phyloP scores from a whole-genome alignment of 2,797 vertebrate species.

The Sebastolobus altivelis region DNA sequence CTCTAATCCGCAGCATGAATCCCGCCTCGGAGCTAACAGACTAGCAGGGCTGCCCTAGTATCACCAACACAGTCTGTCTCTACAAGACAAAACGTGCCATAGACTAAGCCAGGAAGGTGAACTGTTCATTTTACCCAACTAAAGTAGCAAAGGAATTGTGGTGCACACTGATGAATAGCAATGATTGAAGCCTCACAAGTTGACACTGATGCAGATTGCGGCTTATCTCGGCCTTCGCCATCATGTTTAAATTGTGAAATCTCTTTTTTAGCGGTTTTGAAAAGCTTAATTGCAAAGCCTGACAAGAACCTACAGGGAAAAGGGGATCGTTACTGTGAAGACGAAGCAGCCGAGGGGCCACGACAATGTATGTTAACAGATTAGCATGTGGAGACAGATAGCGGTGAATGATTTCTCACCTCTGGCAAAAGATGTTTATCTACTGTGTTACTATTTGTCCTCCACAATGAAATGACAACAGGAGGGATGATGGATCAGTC shows the following conservation, averaged over 20 bases:
- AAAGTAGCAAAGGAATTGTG: conserved; percentile 5
- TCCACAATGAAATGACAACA: conserved; percentile 49
- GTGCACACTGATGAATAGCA: conserved; percentile 1
- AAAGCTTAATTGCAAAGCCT: conserved; percentile 56
- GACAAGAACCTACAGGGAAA: conserved; percentile 28
- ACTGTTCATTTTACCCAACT: conserved; percentile 9
- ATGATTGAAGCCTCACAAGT: conserved; percentile 9
- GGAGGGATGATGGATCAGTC: conserved; percentile 43
- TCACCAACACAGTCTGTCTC: conserved; percentile 36
- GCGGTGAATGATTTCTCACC: conserved; percentile 49
- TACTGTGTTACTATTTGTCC: conserved; percentile 44
- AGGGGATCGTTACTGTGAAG: conserved; percentile 22
- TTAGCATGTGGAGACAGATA: conserved; percentile 43
- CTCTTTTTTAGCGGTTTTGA: conserved; percentile 24
- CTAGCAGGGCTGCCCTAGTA: conserved; percentile 40
- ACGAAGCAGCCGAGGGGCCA: conserved; percentile 33
- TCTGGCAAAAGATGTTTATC: conserved; percentile 54
- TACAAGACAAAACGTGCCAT: not conserved
- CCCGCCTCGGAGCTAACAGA: conserved; percentile 61
- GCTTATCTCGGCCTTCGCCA: conserved; percentile 18
- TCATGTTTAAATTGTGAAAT: conserved; percentile 32
- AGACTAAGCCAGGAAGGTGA: conserved; percentile 12
- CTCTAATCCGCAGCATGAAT: conserved; percentile 72
- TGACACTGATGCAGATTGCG: conserved; percentile 29
- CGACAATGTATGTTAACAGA: conserved; percentile 42